Percentiles rank a stretch among this genome's conserved stretches.
Evolutionary conservation across 2,797 vertebrate genomes (phyloP).

Genomic region (Synaphobranchus kaupii): DNA sequence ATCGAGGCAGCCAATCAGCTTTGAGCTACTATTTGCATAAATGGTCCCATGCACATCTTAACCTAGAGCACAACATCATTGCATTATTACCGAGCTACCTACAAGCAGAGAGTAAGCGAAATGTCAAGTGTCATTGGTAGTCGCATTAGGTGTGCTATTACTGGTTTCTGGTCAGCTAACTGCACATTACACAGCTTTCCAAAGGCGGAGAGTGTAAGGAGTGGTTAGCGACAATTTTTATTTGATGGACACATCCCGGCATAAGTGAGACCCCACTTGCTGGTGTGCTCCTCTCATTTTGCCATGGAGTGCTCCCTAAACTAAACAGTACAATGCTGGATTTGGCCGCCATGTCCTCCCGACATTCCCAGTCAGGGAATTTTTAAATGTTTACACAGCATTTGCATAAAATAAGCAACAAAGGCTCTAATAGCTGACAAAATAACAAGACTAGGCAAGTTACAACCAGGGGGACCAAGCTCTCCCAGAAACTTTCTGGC

Average conservation of each 20-base stretch:
- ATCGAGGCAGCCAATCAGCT: not conserved
- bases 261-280: too few relatives aligned
- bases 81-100: too few relatives aligned
- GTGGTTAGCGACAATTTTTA: not conserved
- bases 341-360: too few relatives aligned
- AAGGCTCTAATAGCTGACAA: not conserved
- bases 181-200: too few relatives aligned
- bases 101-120: too few relatives aligned
- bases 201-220: not conserved
- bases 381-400: not conserved
- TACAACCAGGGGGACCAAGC: too few relatives aligned
- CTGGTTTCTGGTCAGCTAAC: too few relatives aligned
- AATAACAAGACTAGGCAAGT: too few relatives aligned
- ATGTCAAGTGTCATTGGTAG: too few relatives aligned
- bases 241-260: not conserved
- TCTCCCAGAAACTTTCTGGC: too few relatives aligned
- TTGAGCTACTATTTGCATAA: not conserved
- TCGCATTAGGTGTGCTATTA: too few relatives aligned
- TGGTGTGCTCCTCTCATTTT: not conserved
- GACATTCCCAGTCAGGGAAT: not conserved
- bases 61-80: too few relatives aligned
- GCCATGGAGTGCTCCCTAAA: not conserved
- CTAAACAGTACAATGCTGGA: not conserved
- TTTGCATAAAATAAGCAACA: conserved; percentile 1
- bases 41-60: not conserved